A percentile compares a stretch with the other conserved stretches of the same genome.
phyloP scores from a whole-genome alignment of 2,797 vertebrate genomes.

The Pantherophis alleghaniensis region DNA sequence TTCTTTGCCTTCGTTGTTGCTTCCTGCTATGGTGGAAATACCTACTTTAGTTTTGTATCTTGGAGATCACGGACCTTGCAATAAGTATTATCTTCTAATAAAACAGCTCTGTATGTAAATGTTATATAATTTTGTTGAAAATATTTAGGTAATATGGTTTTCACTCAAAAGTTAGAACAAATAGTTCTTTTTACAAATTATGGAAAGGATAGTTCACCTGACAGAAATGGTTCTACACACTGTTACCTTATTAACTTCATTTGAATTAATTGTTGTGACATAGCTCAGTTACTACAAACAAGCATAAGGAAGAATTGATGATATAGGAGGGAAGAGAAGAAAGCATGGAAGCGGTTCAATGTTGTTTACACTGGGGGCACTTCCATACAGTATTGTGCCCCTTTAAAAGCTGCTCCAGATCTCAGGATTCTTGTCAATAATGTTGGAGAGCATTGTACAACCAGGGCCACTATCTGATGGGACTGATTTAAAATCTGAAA shows the following conservation, averaged over 20 bases:
- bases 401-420: not conserved
- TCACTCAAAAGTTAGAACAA: not conserved
- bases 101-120: conserved; percentile 42
- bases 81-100: conserved; percentile 51
- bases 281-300: not conserved
- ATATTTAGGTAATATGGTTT: conserved; percentile 14
- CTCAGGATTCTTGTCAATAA: not conserved
- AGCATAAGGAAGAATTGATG: not conserved
- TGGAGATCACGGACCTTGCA: conserved; percentile 80
- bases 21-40: conserved; percentile 85
- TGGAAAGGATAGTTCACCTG: not conserved
- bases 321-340: not conserved
- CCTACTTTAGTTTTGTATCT: conserved; percentile 81
- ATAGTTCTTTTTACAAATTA: not conserved
- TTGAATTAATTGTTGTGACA: not conserved
- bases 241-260: not conserved
- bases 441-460: not conserved
- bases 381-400: not conserved
- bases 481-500: conserved; percentile 55
- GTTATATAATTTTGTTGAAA: conserved; percentile 46
- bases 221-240: conserved; percentile 28
- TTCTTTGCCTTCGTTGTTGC: conserved; percentile 82
- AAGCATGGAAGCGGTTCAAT: not conserved
- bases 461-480: conserved; percentile 17
- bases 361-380: not conserved